Conservation (phyloP, 2,888 invertebrate species). For the Pristionchus maxplancki region DNA sequence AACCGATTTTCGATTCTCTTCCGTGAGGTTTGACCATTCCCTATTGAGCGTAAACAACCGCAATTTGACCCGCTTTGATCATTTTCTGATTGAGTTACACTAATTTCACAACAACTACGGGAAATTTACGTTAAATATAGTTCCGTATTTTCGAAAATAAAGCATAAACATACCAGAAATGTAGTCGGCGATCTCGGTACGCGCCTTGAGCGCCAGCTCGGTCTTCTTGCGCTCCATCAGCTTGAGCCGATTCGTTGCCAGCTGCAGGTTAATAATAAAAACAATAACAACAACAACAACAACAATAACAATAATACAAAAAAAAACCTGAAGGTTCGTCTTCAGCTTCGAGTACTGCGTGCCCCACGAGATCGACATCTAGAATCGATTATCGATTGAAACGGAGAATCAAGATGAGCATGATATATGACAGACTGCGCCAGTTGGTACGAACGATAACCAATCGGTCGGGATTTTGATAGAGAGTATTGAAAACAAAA, state of each 20-base stretch:
- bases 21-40: no score
- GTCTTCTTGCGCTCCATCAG: conserved; percentile 97
- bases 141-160: background rate
- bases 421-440: no score
- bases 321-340: conserved; percentile 95
- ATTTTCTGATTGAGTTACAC: background rate
- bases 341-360: conserved; percentile 95
- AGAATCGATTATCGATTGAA: background rate
- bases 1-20: no score
- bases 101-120: background rate
- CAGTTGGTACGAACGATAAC: no score
- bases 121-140: background rate
- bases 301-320: no score
- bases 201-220: conserved; percentile 94
- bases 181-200: conserved; percentile 98
- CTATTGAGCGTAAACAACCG: conserved; percentile 3
- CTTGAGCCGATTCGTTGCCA: conserved; percentile 94
- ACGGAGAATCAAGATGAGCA: background rate
- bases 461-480: background rate
- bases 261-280: no score
- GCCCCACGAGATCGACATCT: conserved; percentile 83
- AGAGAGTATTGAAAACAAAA: no score
- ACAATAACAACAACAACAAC: no score
- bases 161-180: conserved; percentile 84
- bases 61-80: background rate